A percentile compares a stretch with the other conserved stretches of the same genome.
Evolutionary conservation across 2,113 vertebrate genomes (phyloP).

Genomic region (Puntigrus tetrazona): DNA sequence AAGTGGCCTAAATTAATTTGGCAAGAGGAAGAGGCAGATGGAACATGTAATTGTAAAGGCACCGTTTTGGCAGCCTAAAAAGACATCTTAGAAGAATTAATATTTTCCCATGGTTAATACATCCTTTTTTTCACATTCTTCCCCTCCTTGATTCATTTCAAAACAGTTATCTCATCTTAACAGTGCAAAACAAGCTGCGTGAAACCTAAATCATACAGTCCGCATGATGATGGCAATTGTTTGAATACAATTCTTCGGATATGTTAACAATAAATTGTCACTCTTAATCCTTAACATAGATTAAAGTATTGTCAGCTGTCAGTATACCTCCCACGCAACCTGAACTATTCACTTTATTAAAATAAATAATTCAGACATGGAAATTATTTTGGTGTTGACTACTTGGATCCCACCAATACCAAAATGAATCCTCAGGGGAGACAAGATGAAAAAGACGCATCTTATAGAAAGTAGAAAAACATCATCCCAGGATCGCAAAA

Average conservation of each 20-base stretch:
- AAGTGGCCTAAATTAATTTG: constrained; percentile 69
- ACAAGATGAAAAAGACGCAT: background rate
- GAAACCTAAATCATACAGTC: background rate
- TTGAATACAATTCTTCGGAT: background rate
- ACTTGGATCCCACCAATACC: background rate
- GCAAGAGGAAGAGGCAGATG: constrained; percentile 64
- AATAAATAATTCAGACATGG: background rate
- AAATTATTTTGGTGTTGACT: background rate
- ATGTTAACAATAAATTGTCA: background rate
- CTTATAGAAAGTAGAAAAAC: background rate
- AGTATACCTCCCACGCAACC: background rate
- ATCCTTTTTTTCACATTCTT: constrained; percentile 51
- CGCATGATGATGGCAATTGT: background rate
- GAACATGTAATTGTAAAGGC: constrained; percentile 70
- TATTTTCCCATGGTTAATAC: constrained; percentile 60
- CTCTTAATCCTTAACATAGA: background rate
- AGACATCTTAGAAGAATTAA: constrained; percentile 67
- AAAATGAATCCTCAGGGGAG: background rate
- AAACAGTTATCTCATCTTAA: background rate
- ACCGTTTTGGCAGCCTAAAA: constrained; percentile 63
- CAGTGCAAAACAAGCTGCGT: background rate
- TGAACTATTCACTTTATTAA: background rate
- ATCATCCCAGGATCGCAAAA: background rate
- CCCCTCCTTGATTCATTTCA: background rate
- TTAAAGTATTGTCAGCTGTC: background rate